Percentiles rank a stretch among this genome's conserved stretches.
Conservation (phyloP, 2,113 vertebrate genomes). For the Glaucomys volans region DNA sequence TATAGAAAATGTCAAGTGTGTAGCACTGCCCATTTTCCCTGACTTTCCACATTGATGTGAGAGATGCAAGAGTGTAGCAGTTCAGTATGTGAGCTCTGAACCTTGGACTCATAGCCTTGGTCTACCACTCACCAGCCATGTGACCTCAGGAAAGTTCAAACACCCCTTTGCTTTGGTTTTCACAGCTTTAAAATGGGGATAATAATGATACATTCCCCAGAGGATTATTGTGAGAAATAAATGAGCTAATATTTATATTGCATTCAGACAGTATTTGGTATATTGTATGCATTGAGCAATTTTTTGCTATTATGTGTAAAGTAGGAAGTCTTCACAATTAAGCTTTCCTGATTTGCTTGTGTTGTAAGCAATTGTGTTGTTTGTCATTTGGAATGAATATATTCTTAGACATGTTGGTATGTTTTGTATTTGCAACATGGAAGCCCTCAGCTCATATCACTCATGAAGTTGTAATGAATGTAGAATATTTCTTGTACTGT, state of each 20-base stretch:
- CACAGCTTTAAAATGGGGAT: neutral
- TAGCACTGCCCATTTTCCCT: neutral
- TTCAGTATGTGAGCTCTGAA: neutral
- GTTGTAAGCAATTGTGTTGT: neutral
- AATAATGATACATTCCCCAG: neutral
- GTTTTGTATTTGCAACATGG: neutral
- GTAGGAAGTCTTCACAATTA: neutral
- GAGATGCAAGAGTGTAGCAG: accelerated
- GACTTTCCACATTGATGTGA: neutral
- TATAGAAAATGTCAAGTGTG: neutral
- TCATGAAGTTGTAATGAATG: neutral
- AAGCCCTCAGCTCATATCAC: neutral
- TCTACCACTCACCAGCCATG: neutral
- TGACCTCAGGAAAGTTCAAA: neutral
- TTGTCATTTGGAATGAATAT: neutral
- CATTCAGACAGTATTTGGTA: neutral
- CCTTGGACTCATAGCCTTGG: neutral
- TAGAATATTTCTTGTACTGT: neutral
- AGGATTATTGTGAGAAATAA: no score
- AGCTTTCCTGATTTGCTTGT: neutral
- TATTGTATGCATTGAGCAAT: neutral
- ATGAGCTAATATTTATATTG: no score
- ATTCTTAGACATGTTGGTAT: neutral
- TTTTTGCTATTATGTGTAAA: neutral
- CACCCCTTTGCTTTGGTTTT: neutral